phyloP scores from a whole-genome alignment of 2,113 vertebrate species.

The Panthera leo region DNA sequence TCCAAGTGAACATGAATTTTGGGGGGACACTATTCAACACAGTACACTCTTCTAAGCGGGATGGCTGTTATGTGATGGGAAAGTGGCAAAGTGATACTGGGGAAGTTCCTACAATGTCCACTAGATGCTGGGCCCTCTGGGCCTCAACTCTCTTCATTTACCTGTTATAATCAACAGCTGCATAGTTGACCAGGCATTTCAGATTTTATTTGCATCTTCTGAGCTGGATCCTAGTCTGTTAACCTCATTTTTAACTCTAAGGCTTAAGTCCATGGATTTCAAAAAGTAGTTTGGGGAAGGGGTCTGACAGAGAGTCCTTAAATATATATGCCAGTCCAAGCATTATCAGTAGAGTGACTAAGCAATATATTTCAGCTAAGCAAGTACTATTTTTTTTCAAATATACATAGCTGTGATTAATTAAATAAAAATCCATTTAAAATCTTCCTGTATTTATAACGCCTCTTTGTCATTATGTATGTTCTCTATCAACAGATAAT shows the following conservation, averaged over 20 bases:
- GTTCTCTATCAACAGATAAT: conserved; percentile 27
- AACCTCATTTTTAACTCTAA: conserved; percentile 31
- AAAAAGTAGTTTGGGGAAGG: background rate
- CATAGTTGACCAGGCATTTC: background rate
- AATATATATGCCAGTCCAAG: background rate
- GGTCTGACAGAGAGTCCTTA: background rate
- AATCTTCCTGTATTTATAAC: background rate
- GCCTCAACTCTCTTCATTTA: background rate
- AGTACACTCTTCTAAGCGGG: background rate
- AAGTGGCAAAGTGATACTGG: background rate
- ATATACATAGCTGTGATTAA: background rate
- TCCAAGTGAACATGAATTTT: background rate
- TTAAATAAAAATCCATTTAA: conserved; percentile 12
- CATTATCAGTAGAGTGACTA: background rate
- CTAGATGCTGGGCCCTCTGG: background rate
- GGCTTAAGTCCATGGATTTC: background rate
- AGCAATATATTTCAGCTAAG: background rate
- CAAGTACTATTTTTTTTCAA: conserved; percentile 3
- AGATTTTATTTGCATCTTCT: background rate
- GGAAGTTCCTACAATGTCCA: background rate
- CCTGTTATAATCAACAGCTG: background rate
- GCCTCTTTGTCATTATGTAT: background rate
- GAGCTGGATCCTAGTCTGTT: background rate
- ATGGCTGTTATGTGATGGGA: background rate
- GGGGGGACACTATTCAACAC: background rate